Evolutionary conservation across 2,113 vertebrate species (phyloP), one percentile per base, ranked within the genome.

Genomic region (Elachura formosa): DNA sequence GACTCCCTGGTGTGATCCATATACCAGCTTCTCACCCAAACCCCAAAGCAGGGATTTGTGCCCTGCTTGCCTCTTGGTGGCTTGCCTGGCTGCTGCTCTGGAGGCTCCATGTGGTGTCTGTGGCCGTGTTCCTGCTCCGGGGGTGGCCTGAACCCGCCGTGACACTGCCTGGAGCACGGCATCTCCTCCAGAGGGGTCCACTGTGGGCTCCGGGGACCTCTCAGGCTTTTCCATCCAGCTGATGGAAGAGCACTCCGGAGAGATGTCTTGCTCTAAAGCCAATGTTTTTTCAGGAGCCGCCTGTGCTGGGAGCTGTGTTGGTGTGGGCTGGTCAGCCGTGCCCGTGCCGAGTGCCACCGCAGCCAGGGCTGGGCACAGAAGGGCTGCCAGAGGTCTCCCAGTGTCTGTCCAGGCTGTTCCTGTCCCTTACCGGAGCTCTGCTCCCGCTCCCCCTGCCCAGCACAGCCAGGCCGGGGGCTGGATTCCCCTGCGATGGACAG

Each of bases 381-480:
- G 13, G 11, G 7, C 40, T 36, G 43, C 46, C 46, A 3, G 34
- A 9, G 10, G n/a, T n/a, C n/a, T n/a, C n/a, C n/a, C n/a, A n/a
- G n/a, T n/a, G n/a, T 18, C 22, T 16, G 51, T 17, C 46, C 40
- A 6, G 43, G 43, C 33, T 25, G 16, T 16, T 31, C n/a, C n/a
- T 1, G 4, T 41, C 10, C 59, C 54, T 5, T 0, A 0, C 15
- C 0, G 1, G 22, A 25, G 41, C 34, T 59, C 45, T 2, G 1
- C 31, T 21, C 20, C 29, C 6, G 0, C 12, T 22, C 5, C 5
- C 21, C 11, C 22, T 33, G 8, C 28, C 0, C 2, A 11, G 24
- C 71, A 33, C 31, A 5, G 48, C 43, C 29, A 3, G 76, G 14
- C n/a, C n/a, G n/a, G n/a, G 7, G 38, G 4, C 7, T 17, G 6